Evolutionary conservation across 2,888 invertebrate species (phyloP), one percentile per base, ranked within the genome.

Genomic region (Ptychoptera contaminata): DNA sequence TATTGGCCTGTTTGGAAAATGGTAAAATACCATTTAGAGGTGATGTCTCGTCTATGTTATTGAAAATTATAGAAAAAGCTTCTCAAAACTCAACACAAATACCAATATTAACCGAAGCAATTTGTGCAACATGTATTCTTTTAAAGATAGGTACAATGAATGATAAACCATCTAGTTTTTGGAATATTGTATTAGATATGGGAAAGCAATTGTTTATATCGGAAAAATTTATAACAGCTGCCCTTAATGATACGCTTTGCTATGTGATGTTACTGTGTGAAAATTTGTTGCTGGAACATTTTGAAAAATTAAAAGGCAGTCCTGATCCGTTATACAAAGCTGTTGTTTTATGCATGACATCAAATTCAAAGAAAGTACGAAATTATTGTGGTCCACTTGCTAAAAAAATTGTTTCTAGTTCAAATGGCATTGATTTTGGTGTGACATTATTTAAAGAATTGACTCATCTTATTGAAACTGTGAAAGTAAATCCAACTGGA

Each of bases 131-230:
- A 6, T 74, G 77, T 54, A 63, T 85, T 38, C 63, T 86, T 32
- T 62, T 83, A 8, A 77, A 76, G 58, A 65, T 82, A 1, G 70
- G 76, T 23, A 68, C 67, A 37, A 16, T 42, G 8, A 42, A 42
- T 42, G 9, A 11, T 3, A n/a, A 32, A 32, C 9, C 32, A 32
- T 15, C 42, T 12, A 42, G 30, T 1, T 67, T 82, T 52, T 86
- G 87, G 84, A 73, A 69, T 35, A 69, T 79, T 40, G 65, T 85
- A n/a, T 58, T 75, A 36, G 84, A 85, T 61, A 71, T 77, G 55
- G 80, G 84, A 46, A 84, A 82, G 56, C 83, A 83, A 57, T 68
- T 82, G 46, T 82, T 92, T 60, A 73, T 88, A 39, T 81, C 84
- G 43, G 91, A 92, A 52, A 81, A 87, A 55, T 82, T 82, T 59